Base-by-base conservation (phyloP, 1,140 invertebrate species). In the Pentalonia nigronervosa region DNA sequence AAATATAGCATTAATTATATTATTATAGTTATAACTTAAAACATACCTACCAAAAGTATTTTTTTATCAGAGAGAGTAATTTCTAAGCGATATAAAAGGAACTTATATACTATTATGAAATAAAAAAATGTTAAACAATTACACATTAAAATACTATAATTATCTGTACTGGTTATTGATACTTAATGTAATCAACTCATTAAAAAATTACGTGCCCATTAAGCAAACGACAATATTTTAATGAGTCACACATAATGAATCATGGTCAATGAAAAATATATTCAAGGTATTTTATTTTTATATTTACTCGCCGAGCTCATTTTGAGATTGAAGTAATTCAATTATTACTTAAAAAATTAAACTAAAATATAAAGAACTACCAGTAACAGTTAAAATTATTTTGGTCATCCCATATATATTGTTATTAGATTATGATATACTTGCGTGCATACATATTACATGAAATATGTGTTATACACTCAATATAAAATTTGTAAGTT, bases 201-300 rank as follows among this genome's bases (percentile, higher is more conserved):
- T 84, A 45, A 25, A 9, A 7, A 84, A 84, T 41, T 48, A 87
- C 45, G 86, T 87, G 86, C 48, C 47, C 47, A 87, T 87, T 87
- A 87, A 87, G 48, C 47, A 48, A 87, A 87, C 20, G 48, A 17
- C 50, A 14, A 23, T 89, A 56, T 88, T 34, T 88, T 50, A 34
- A 50, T 88, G 87, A 88, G 87, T 88, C 87, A 50, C 86, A 56
- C 34, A 89, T 25, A 56, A 56, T 56, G 88, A 89, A 89, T 89
- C 88, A 56, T n/a, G 23, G 34, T 41, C 8, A 89, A 41, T n/a
- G 86, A 48, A 48, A 88, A 34, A 20, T 89, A 20, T 48, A 48
- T 14, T 50, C 21, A 3, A 48, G 30, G n/a, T n/a, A 87, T 87
- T 86, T 45, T 87, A 50, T 87, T 87, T 87, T 48, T 20, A 20